phyloP scores from a whole-genome alignment of 2,888 invertebrate species.

The Sisyra terminalis region DNA sequence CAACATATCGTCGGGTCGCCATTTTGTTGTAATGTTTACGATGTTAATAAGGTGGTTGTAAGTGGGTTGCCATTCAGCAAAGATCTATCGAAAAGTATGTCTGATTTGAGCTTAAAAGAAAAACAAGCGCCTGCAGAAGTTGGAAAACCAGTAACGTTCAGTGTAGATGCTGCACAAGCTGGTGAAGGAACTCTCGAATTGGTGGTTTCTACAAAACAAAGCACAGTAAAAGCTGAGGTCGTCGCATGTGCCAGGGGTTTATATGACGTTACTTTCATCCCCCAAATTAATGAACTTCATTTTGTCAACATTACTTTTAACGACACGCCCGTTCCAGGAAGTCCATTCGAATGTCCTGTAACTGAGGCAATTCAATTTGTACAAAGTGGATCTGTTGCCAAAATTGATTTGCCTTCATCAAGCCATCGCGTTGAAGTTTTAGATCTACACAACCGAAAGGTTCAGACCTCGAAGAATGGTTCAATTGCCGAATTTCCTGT shows the following conservation, averaged over 20 bases:
- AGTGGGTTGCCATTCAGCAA: slow-evolving; percentile 36
- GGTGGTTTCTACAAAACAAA: slow-evolving; percentile 78
- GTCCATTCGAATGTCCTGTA: slow-evolving; percentile 67
- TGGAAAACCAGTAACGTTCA: slow-evolving; percentile 78
- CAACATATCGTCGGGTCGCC: slow-evolving; percentile 82
- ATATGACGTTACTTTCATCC: slow-evolving; percentile 84
- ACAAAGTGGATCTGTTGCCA: slow-evolving; percentile 45
- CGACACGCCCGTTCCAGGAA: slow-evolving; percentile 78
- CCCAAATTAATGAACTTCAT: slow-evolving; percentile 76
- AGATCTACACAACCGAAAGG: slow-evolving; percentile 41
- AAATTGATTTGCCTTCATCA: slow-evolving; percentile 43
- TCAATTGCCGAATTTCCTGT: slow-evolving; percentile 31
- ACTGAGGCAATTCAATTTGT: slow-evolving; percentile 54
- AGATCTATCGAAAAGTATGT: slow-evolving; percentile 17
- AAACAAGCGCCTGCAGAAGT: slow-evolving; percentile 38
- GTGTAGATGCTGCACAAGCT: slow-evolving; percentile 88
- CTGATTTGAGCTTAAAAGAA: slow-evolving; percentile 26
- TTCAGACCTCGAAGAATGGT: slow-evolving; percentile 24
- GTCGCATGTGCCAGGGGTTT: slow-evolving; percentile 79
- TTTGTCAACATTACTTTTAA: slow-evolving; percentile 90
- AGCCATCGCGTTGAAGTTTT: slow-evolving; percentile 47
- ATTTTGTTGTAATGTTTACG: slow-evolving; percentile 87
- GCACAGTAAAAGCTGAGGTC: slow-evolving; percentile 79
- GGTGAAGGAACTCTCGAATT: slow-evolving; percentile 86
- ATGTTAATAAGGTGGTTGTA: slow-evolving; percentile 66